These are phyloP conservation scores for Cecidostiba fungosa DNA, from an alignment of 2,888 invertebrate species.

Conservation along the genomic window DNA sequence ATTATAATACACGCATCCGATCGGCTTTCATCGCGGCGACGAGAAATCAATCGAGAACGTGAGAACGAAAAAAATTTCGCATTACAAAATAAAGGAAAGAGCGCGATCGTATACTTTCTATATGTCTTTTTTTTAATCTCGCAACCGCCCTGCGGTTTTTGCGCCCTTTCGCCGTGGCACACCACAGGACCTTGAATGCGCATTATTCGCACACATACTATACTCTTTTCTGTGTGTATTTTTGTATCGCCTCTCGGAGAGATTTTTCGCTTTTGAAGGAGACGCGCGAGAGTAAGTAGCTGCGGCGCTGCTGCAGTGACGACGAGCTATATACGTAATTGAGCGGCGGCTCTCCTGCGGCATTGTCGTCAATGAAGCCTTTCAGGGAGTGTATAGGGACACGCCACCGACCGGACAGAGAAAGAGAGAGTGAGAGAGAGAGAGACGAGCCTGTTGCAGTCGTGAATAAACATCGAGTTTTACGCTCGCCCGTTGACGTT, in stretches of 20 bases:
- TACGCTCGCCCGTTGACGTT: slow-evolving; percentile 35
- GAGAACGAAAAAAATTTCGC: slow-evolving; percentile 54
- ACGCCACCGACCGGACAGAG: slow-evolving; percentile 47
- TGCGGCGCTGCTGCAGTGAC: not conserved
- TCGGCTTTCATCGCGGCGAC: slow-evolving; percentile 40
- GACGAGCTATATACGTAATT: slow-evolving; percentile 31
- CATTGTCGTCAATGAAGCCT: slow-evolving; percentile 60
- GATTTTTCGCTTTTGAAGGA: not conserved
- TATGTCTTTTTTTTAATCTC: not conserved
- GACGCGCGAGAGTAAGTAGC: not conserved
- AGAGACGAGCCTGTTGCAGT: not conserved
- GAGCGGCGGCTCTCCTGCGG: slow-evolving; percentile 16
- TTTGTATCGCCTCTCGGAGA: not conserved
- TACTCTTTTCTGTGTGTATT: not conserved
- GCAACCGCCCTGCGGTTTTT: slow-evolving; percentile 22
- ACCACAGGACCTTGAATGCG: slow-evolving; percentile 6
- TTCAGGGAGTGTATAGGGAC: slow-evolving; percentile 39
- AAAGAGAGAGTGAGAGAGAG: not conserved
- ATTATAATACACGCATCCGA: slow-evolving; percentile 30
- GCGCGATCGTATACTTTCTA: not conserved
- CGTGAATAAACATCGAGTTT: slow-evolving; percentile 40
- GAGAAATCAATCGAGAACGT: slow-evolving; percentile 60
- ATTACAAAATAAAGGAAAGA: not conserved
- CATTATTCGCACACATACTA: slow-evolving; percentile 2
- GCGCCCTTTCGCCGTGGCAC: slow-evolving; percentile 9